Base-by-base conservation (phyloP, 1,140 invertebrate species). In the Drosophila navojoa region DNA sequence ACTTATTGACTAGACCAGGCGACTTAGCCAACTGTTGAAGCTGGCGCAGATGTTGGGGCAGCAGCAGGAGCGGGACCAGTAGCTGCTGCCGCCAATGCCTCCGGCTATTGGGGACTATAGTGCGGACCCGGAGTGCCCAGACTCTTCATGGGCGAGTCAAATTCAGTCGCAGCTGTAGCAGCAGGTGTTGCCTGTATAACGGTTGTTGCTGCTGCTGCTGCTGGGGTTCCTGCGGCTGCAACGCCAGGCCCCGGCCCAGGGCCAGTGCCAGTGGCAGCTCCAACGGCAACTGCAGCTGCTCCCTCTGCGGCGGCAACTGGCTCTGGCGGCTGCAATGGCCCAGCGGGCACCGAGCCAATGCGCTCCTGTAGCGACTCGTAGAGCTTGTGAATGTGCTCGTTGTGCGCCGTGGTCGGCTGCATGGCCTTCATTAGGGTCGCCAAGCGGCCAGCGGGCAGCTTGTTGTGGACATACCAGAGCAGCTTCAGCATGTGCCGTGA, bases 391-490 rank as follows among this genome's bases (percentile, higher is more conserved):
- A 97, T 96, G 77, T 95, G 95, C 90, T 98, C 97, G 92, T 96
- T 96, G 86, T 98, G 96, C 92, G 97, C 94, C 47, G 95, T 94
- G 2, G 95, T 96, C 5, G 97, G 97, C 87, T 97, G 96, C 45
- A 98, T 93, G n/a, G 96, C 96, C 92, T 98, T 98, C 92, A 98
- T 95, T 15, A 98, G 91, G 0, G 96, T 95, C 67, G 97, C 96
- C 57, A 98, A 93, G 66, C 97, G 94, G 22, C 94, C 94, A 5
- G 95, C 93, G 0, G 97, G 97, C 52, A 99, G 92, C 92, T 98
- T 98, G 10, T 95, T 95, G 93, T 98, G 95, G 60, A 98, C 96
- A 90, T 98, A 97, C 96, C 97, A 98, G 5, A 99, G 92, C 45
- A 99, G 93, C 92, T 98, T 98, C 35, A 99, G 92, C 77, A 99